These are phyloP conservation scores for Leiothrix lutea DNA, from an alignment of 2,113 vertebrate species.

Conservation along the genomic window DNA sequence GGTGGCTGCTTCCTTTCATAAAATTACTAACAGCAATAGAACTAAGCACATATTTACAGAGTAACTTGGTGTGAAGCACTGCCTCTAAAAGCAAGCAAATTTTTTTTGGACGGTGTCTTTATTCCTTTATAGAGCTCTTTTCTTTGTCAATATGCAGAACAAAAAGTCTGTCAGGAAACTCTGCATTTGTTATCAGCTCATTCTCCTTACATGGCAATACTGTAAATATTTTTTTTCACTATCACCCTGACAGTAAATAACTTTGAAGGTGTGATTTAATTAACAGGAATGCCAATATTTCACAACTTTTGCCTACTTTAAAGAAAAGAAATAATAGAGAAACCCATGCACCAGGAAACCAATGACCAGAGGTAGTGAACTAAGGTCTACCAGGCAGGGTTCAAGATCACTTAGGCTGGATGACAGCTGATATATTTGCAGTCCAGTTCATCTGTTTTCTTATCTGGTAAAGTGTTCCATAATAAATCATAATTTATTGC, in stretches of 20 bases:
- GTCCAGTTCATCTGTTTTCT: slow-evolving; percentile 32
- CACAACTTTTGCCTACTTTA: slow-evolving; percentile 21
- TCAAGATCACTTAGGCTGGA: slow-evolving; percentile 30
- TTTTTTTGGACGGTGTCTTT: not conserved
- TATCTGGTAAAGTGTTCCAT: slow-evolving; percentile 48
- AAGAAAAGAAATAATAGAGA: slow-evolving; percentile 6
- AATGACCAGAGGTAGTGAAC: slow-evolving; percentile 10
- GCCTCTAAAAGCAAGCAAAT: not conserved
- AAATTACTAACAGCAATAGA: not conserved
- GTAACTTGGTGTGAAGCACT: not conserved
- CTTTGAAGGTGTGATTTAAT: slow-evolving; percentile 57
- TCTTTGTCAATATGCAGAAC: slow-evolving; percentile 15
- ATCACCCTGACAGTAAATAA: slow-evolving; percentile 56
- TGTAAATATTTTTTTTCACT: slow-evolving; percentile 65
- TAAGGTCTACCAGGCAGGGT: not conserved
- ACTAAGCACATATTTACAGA: not conserved
- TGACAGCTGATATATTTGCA: not conserved
- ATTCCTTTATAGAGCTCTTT: not conserved
- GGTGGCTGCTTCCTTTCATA: not conserved
- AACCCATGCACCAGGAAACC: not conserved
- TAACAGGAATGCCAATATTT: slow-evolving; percentile 32
- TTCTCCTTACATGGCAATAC: slow-evolving; percentile 14
- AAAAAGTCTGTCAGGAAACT: slow-evolving; percentile 1
- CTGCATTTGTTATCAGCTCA: slow-evolving; percentile 22
- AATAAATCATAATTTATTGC: slow-evolving; percentile 60